Base-by-base conservation (phyloP, 1,140 invertebrate species). In the Drosophila leontia region DNA sequence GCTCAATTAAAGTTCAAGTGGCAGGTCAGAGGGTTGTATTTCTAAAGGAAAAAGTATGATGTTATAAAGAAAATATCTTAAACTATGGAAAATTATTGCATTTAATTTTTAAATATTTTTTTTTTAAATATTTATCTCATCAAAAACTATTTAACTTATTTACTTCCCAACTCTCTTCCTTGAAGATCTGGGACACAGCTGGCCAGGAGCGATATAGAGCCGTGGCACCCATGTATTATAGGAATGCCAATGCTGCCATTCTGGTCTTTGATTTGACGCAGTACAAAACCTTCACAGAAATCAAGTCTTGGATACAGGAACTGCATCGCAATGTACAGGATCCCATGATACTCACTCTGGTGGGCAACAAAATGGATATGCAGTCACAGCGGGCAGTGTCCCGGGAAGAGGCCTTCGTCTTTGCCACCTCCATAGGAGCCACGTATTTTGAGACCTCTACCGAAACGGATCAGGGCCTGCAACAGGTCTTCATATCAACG, bases 181-280 rank as follows among this genome's bases (percentile, higher is more conserved):
- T 81, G 13, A 70, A 95, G 96, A 95, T 96, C 34, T 97, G 98
- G 98, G 98, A 99, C 91, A 98, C 98, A 7, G 97, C 98, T 9
- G 98, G 98, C 1, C 97, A 98, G 92, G 95, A 96, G 92, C 94
- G 97, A 78, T 98, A 97, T 92, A 94, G 96, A 65, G 96, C 97
- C 0, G 96, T 98, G 94, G 97, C 97, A 0, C 97, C 97, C 7
- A 98, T 98, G 96, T 98, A 98, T 92, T 98, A 98, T 92, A 94
- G 97, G 80, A 97, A 97, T 81, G 97, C 97, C 0, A 97, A 97
- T 86, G 97, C 97, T 4, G 97, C 97, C 3, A 94, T 98, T 50
- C 93, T 98, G 53, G 96, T 98, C 0, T 98, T 97, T 92, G 97
- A 98, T 93, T 94, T 98, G 47, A 97, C 97, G 1, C 95, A 96